phyloP scores from a whole-genome alignment of 2,888 invertebrate genomes.

The Onchidella celtica region DNA sequence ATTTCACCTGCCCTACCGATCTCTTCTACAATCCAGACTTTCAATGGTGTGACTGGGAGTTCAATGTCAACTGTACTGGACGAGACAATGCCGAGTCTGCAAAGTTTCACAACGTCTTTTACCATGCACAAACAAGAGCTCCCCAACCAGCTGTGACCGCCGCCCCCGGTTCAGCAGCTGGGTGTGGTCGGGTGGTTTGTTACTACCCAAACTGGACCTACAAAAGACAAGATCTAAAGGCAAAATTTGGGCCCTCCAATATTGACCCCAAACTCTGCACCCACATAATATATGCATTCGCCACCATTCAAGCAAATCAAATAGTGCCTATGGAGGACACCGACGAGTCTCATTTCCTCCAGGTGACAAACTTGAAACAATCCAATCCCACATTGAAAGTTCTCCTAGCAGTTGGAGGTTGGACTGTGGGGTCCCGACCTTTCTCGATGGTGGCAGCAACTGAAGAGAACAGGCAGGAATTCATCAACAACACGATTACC shows the following conservation, averaged over 20 bases:
- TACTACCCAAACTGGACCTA: conserved; percentile 99
- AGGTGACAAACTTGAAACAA: conserved; percentile 8
- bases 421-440: background rate
- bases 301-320: conserved; percentile 97
- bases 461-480: conserved; percentile 2
- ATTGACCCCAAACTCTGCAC: conserved; percentile 97
- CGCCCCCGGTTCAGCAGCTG: background rate
- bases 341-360: conserved; percentile 84
- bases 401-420: conserved; percentile 27
- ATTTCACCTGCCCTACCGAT: background rate
- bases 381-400: conserved; percentile 21
- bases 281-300: conserved; percentile 97
- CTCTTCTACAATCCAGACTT: background rate
- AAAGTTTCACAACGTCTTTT: background rate
- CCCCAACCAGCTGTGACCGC: background rate
- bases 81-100: background rate
- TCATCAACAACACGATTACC: background rate
- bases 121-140: background rate
- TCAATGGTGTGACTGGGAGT: conserved; percentile 16
- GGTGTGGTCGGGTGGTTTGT: conserved; percentile 88
- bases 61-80: background rate
- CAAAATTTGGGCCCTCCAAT: conserved; percentile 94
- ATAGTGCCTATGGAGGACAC: conserved; percentile 95
- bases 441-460: background rate
- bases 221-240: conserved; percentile 92